These are phyloP conservation scores for Xestia c-nigrum DNA, from an alignment of 2,888 invertebrate genomes.

Conservation along the genomic window DNA sequence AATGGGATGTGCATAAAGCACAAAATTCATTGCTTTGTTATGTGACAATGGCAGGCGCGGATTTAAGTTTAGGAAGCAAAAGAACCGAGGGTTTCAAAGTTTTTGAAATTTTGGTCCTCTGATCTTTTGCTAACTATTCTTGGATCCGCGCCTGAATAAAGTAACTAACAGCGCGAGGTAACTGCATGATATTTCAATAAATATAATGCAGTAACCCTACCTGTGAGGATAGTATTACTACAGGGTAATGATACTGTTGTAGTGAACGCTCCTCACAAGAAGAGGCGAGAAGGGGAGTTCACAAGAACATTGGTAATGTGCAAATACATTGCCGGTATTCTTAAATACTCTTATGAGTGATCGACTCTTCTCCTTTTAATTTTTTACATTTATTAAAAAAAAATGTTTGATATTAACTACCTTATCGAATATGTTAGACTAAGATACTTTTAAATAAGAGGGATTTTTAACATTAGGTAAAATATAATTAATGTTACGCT, in stretches of 20 bases:
- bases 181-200: slow-evolving; percentile 14
- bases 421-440: background rate
- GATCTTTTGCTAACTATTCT: background rate
- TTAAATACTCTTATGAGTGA: background rate
- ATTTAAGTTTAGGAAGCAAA: background rate
- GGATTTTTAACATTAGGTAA: background rate
- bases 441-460: background rate
- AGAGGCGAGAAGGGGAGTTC: slow-evolving; percentile 3
- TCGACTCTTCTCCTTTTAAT: background rate
- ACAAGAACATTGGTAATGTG: slow-evolving; percentile 1
- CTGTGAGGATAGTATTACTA: slow-evolving; percentile 13
- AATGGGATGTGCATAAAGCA: background rate
- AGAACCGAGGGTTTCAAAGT: background rate
- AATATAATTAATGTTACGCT: background rate
- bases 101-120: background rate
- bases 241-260: slow-evolving; percentile 1
- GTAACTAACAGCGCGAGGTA: background rate
- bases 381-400: background rate
- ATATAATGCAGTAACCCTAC: slow-evolving; percentile 14
- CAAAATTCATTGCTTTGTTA: background rate
- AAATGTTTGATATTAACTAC: no score
- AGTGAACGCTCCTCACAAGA: slow-evolving; percentile 1
- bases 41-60: background rate
- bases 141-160: slow-evolving; percentile 8
- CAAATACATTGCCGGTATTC: background rate